Conservation (phyloP, 2,888 invertebrate species). For the Drosophila fungiperda region DNA sequence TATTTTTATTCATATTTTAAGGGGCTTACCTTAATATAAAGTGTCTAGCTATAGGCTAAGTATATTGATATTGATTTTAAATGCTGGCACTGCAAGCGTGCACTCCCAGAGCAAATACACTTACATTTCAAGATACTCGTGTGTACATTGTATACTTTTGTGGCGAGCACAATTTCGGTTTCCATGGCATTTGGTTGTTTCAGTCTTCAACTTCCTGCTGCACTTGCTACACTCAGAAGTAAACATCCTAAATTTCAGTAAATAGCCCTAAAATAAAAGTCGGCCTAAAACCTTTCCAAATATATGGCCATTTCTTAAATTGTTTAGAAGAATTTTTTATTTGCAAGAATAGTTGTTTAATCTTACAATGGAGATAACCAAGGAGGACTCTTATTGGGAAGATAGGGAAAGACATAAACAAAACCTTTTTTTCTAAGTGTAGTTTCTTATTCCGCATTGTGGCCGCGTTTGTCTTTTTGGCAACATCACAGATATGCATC, state of each 20-base stretch:
- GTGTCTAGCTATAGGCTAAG: neutral
- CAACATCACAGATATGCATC: constrained; percentile 42
- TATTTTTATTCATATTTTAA: neutral
- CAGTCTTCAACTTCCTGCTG: constrained; percentile 1
- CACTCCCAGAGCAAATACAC: neutral
- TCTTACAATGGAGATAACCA: too few relatives aligned
- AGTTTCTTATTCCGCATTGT: constrained; percentile 55
- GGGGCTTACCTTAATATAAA: neutral
- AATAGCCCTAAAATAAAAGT: neutral
- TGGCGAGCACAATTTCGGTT: neutral
- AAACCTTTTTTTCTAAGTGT: neutral
- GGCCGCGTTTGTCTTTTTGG: constrained; percentile 55
- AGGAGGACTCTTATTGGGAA: too few relatives aligned
- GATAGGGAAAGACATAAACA: neutral
- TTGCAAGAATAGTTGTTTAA: too few relatives aligned
- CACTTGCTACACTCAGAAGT: constrained; percentile 1
- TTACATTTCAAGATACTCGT: neutral
- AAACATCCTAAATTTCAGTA: neutral
- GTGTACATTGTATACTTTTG: neutral
- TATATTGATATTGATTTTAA: neutral
- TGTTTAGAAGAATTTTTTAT: too few relatives aligned
- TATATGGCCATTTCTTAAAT: too few relatives aligned
- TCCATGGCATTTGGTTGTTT: neutral
- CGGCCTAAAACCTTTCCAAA: neutral
- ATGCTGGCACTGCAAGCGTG: neutral